These are phyloP conservation scores for Dendrocincla fuliginosa DNA, from an alignment of 2,797 vertebrate species.

Conservation along the genomic window DNA sequence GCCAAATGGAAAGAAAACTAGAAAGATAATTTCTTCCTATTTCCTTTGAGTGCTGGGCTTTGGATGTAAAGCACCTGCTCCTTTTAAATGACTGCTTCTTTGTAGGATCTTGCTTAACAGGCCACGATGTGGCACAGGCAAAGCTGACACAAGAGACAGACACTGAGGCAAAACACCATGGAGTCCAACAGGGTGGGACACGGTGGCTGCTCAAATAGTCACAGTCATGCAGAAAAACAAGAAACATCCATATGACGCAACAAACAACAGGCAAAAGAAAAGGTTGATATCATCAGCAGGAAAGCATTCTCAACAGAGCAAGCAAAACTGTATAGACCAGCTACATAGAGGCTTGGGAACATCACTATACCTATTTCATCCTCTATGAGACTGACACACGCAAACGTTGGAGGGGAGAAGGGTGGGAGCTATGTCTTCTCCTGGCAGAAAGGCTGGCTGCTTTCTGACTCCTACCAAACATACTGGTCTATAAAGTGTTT, in stretches of 20 bases:
- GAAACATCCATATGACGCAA: constrained; percentile 74
- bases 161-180: constrained; percentile 75
- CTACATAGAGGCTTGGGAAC: constrained; percentile 66
- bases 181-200: constrained; percentile 72
- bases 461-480: constrained; percentile 61
- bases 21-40: constrained; percentile 56
- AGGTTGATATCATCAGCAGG: constrained; percentile 76
- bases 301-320: constrained; percentile 73
- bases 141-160: constrained; percentile 76
- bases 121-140: constrained; percentile 72
- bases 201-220: constrained; percentile 68
- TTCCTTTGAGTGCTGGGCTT: constrained; percentile 68
- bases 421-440: constrained; percentile 55
- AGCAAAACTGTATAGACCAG: constrained; percentile 77
- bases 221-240: constrained; percentile 76
- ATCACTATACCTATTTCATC: constrained; percentile 44
- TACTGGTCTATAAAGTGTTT: constrained; percentile 71
- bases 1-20: constrained; percentile 49
- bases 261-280: constrained; percentile 79
- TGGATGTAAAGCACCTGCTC: constrained; percentile 72
- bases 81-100: constrained; percentile 72
- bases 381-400: constrained; percentile 62
- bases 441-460: constrained; percentile 65
- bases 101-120: constrained; percentile 72
- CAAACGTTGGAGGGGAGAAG: constrained; percentile 58